Conservation (phyloP, 1,140 invertebrate genomes). For the Trichomalopsis sarcophagae region DNA sequence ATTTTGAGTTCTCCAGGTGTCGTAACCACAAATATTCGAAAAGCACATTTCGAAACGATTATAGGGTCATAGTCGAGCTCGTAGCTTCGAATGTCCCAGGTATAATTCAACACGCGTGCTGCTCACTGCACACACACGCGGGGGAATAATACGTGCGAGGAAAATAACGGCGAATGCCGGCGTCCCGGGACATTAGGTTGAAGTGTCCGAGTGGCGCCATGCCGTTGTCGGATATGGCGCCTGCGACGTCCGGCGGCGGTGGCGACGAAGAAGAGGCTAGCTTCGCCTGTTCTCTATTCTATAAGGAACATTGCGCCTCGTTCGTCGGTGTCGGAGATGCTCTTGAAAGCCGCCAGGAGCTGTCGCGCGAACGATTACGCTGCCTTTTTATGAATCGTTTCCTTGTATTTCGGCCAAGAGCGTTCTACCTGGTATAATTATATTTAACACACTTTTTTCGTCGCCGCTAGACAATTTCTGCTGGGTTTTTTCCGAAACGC, state of each 20-base stretch:
- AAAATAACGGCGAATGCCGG: constrained; percentile 51
- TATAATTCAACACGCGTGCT: constrained; percentile 15
- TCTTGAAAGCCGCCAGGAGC: constrained; percentile 9
- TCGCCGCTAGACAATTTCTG: too few species aligned
- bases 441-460: background rate
- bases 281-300: background rate
- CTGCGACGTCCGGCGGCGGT: background rate
- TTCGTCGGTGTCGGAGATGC: background rate
- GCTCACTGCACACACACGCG: background rate
- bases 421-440: background rate
- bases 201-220: constrained; percentile 57
- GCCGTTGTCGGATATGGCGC: constrained; percentile 42
- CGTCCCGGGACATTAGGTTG: constrained; percentile 53
- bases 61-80: constrained; percentile 33
- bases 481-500: too few species aligned
- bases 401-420: background rate
- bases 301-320: background rate
- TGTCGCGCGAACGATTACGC: background rate
- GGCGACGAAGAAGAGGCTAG: too few species aligned
- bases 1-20: constrained; percentile 20
- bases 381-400: background rate
- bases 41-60: constrained; percentile 48
- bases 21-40: constrained; percentile 42
- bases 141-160: constrained; percentile 26
- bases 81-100: constrained; percentile 20